Evolutionary conservation across 2,797 vertebrate genomes (phyloP).

Genomic region (Diplodus puntazzo): DNA sequence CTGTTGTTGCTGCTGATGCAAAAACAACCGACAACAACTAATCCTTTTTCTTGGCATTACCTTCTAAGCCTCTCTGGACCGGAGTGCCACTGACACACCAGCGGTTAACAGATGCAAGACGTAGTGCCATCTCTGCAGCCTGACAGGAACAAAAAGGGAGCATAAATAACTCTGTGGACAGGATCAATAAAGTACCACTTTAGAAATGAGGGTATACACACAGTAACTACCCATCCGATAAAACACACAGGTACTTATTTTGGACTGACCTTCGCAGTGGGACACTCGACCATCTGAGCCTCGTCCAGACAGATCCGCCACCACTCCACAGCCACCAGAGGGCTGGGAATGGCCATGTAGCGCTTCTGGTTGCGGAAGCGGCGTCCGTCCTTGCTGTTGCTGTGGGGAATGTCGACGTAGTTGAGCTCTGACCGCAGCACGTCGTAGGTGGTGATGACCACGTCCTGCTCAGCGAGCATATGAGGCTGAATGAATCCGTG

Average conservation of each 20-base stretch:
- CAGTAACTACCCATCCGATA: background rate
- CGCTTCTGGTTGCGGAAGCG: slow-evolving; percentile 97
- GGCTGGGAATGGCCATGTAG: slow-evolving; percentile 99
- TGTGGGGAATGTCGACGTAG: slow-evolving; percentile 98
- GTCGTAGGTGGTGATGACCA: slow-evolving; percentile 98
- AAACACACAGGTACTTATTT: background rate
- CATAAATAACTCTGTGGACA: background rate
- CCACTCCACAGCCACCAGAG: slow-evolving; percentile 98
- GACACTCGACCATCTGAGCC: slow-evolving; percentile 99
- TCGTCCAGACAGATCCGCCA: slow-evolving; percentile 99
- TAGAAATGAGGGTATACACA: background rate
- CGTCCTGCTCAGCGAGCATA: slow-evolving; percentile 94
- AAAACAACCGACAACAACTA: no score
- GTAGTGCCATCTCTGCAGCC: slow-evolving; percentile 98
- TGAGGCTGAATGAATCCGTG: slow-evolving; percentile 97
- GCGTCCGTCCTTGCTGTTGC: slow-evolving; percentile 95
- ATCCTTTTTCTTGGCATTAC: slow-evolving; percentile 74
- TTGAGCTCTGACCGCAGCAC: slow-evolving; percentile 96
- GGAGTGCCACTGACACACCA: slow-evolving; percentile 99
- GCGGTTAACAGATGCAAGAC: slow-evolving; percentile 94
- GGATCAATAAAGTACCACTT: background rate
- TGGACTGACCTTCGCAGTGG: slow-evolving; percentile 92
- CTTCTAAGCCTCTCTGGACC: slow-evolving; percentile 97
- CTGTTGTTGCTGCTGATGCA: no score
- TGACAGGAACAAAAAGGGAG: slow-evolving; percentile 53